Percentiles rank a stretch among this genome's conserved stretches.
Conservation (phyloP, 92 coral and sea anemone species). For the Phenganax stokvisi region DNA sequence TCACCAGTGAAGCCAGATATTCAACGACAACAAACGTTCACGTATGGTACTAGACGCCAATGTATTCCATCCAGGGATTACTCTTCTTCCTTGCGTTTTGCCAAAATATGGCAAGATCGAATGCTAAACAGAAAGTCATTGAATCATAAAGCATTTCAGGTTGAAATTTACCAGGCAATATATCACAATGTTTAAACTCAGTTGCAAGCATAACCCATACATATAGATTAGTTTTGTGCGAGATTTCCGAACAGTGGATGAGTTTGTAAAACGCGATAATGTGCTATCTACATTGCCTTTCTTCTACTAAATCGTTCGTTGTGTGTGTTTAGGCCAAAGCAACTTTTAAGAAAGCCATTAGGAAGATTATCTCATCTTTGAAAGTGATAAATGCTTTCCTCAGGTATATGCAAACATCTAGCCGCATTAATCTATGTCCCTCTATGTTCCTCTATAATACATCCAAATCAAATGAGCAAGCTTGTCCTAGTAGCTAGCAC, state of each 20-base stretch:
- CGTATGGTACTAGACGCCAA: slow-evolving; percentile 18
- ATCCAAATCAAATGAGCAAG: too few relatives aligned
- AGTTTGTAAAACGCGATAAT: neutral
- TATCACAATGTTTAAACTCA: neutral
- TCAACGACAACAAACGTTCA: slow-evolving; percentile 28
- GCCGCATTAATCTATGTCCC: too few relatives aligned
- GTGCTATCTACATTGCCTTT: neutral
- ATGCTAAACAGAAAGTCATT: slow-evolving; percentile 2
- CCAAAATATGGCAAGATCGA: slow-evolving; percentile 32
- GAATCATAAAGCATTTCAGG: slow-evolving; percentile 28
- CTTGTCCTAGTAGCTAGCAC: too few relatives aligned
- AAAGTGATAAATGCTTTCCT: slow-evolving; percentile 35
- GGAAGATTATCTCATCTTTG: slow-evolving; percentile 9
- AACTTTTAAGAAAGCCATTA: slow-evolving; percentile 22
- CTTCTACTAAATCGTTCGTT: neutral
- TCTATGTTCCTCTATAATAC: too few relatives aligned
- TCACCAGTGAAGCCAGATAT: slow-evolving; percentile 10
- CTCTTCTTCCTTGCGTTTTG: neutral
- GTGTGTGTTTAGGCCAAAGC: slow-evolving; percentile 25
- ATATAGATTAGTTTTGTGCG: neutral
- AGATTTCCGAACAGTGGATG: neutral
- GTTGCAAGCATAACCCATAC: neutral
- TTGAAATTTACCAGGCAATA: neutral
- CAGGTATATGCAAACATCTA: neutral
- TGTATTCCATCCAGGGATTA: slow-evolving; percentile 20